Percentiles rank a stretch among this genome's conserved stretches.
Evolutionary conservation across 2,113 vertebrate species (phyloP).

Genomic region (Pampusana beccarii): DNA sequence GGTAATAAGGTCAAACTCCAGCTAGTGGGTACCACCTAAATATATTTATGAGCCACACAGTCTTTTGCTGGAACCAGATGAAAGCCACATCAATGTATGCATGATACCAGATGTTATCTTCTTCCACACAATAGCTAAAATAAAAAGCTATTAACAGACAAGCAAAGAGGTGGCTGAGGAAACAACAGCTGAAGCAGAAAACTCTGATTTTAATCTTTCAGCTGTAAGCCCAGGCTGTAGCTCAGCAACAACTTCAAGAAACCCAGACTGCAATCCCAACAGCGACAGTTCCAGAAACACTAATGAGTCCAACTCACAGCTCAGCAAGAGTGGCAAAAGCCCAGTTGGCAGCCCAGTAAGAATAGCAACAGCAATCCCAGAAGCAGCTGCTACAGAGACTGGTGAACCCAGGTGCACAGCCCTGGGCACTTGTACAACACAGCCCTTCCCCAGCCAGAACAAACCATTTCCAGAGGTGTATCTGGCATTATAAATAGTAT

Average conservation of each 20-base stretch:
- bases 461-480: background rate
- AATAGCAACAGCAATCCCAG: background rate
- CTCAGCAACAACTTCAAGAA: conserved; percentile 4
- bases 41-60: background rate
- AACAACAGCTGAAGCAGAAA: background rate
- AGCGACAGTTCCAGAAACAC: background rate
- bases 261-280: background rate
- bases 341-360: background rate
- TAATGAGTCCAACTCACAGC: background rate
- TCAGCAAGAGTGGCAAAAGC: background rate
- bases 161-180: background rate
- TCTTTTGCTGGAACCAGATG: background rate
- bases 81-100: background rate
- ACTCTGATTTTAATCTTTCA: background rate
- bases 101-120: background rate
- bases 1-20: background rate
- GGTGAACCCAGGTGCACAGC: background rate
- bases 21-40: background rate
- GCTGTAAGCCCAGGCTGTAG: background rate
- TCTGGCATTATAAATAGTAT: background rate
- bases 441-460: background rate
- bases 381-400: conserved; percentile 13
- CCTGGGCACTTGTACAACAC: background rate
- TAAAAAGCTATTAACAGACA: background rate
- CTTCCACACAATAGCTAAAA: background rate